Base-by-base conservation (phyloP, 2,113 vertebrate genomes). In the Pungitius pungitius region DNA sequence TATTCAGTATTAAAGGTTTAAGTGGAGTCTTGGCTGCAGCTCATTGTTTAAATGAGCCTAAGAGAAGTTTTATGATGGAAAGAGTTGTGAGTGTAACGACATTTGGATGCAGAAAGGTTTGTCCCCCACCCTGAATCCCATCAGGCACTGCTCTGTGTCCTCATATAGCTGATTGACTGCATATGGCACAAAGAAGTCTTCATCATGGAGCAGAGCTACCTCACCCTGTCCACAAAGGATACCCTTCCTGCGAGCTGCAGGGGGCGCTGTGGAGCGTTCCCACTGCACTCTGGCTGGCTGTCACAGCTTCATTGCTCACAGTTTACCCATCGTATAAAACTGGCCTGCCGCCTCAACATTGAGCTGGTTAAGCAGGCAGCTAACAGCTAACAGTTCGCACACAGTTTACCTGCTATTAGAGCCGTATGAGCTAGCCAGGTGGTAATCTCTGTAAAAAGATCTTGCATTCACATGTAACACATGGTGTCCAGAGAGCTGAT, bases 71-170 rank as follows among this genome's bases (percentile, higher is more conserved):
- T 39, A 4, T 37, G 60, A 43, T 37, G 12, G 24, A 49, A 27
- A n/a, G 37, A n/a, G 27, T 77, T 60, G 47, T 55, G 58, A 69
- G 47, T 74, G 79, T 56, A 77, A 82, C 71, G 75, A 62, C 78
- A 87, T 33, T 47, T 49, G 10, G 49, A 81, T 37, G 59, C 68
- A 75, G 73, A 9, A 26, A 76, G 77, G 74, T 4, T 57, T 37
- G 8, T 75, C 78, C 82, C 55, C 82, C n/a, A 63, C 71, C 58
- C 40, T 52, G 47, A 47, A 49, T 55, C 67, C 80, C 86, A 87
- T 83, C 82, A 83, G 86, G 55, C 63, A 37, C 24, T 20, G 15
- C 22, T 2, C 17, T 8, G 12, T 39, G 30, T 55, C 40, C 52
- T 49, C 45, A 67, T 47, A 0, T 33, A 60, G 49, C 45, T 56